Percentiles rank a stretch among this genome's conserved stretches.
These are phyloP conservation scores for Oscheius sp. DNA, from an alignment of 2,888 invertebrate species.

Conservation along the genomic window DNA sequence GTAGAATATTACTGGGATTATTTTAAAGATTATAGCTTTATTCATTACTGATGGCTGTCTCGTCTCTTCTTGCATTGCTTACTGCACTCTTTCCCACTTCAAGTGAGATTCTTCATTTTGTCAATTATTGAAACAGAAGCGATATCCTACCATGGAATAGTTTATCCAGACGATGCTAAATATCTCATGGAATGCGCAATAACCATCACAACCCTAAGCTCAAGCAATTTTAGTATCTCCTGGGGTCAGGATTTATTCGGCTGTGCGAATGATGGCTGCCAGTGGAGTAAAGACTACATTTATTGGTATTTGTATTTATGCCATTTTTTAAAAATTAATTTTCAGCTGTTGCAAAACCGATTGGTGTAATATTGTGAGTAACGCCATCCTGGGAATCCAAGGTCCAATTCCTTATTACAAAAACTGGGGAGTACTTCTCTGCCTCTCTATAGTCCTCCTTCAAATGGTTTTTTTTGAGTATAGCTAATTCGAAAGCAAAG, in stretches of 20 bases:
- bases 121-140: too few species aligned
- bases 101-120: too few species aligned
- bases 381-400: not conserved
- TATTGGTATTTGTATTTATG: not conserved
- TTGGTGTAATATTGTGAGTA: not conserved
- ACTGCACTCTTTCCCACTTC: too few species aligned
- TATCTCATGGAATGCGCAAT: not conserved
- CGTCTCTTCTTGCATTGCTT: too few species aligned
- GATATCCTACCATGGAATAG: slow-evolving; percentile 4
- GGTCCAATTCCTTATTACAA: not conserved
- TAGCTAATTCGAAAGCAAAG: too few species aligned
- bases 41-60: too few species aligned
- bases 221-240: too few species aligned
- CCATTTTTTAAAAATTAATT: not conserved
- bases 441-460: too few species aligned
- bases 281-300: not conserved
- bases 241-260: too few species aligned
- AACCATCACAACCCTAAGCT: not conserved
- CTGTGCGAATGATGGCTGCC: not conserved
- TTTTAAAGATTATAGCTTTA: too few species aligned
- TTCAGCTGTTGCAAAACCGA: not conserved
- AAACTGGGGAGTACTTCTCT: not conserved
- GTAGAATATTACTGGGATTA: too few species aligned
- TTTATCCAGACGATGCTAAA: not conserved
- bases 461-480: too few species aligned